phyloP scores from a whole-genome alignment of 2,113 vertebrate genomes.

The Pluvialis apricaria region DNA sequence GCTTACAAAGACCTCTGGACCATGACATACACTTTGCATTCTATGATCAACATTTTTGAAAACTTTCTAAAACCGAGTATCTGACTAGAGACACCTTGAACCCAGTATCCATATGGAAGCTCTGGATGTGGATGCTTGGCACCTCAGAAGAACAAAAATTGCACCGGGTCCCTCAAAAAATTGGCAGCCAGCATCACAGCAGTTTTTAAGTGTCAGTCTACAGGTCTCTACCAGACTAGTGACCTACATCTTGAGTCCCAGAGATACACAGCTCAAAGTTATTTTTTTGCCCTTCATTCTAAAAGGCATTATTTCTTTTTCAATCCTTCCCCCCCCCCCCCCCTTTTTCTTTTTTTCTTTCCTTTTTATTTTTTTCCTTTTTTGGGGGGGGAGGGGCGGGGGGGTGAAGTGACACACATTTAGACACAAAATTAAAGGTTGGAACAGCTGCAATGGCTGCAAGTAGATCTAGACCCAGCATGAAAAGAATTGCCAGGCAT shows the following conservation, averaged over 20 bases:
- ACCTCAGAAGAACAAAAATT: not conserved
- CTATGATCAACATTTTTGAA: not conserved
- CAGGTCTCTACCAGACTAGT: not conserved
- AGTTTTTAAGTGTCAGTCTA: not conserved
- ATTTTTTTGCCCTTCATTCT: not conserved
- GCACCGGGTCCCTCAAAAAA: not conserved
- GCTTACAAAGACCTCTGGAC: not conserved
- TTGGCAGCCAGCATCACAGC: not conserved
- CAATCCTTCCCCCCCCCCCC: too few species aligned
- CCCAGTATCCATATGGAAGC: not conserved
- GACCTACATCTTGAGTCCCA: not conserved
- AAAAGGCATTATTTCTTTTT: not conserved
- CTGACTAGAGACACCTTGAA: not conserved
- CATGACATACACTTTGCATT: not conserved
- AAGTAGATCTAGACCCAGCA: not conserved
- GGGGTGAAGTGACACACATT: not conserved
- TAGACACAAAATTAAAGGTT: not conserved
- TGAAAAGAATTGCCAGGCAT: not conserved
- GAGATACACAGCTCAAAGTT: not conserved
- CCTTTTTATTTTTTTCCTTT: not conserved
- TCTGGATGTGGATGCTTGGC: not conserved
- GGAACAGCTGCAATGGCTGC: not conserved
- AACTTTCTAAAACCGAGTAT: not conserved
- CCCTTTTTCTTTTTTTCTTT: rapidly evolving
- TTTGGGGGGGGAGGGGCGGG: rapidly evolving